Base-by-base conservation (phyloP, 2,797 vertebrate genomes). In the Trachops cirrhosus region DNA sequence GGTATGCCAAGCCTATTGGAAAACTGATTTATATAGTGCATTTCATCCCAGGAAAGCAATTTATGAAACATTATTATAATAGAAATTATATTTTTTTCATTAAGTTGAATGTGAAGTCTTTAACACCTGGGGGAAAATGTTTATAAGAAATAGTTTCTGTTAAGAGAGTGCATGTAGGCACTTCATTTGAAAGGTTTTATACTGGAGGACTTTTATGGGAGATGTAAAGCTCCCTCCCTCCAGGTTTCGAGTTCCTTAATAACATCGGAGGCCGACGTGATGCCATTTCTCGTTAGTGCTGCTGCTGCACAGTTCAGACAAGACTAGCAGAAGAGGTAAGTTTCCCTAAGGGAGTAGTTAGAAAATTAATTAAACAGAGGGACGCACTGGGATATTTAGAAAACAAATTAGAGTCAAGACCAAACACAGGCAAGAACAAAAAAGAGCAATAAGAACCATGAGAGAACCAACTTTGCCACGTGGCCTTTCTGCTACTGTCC, bases 331-430 rank as follows among this genome's bases (percentile, higher is more conserved):
- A 93, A 96, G 90, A 96, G 87, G 67, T 74, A 93, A 95, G 48
- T 78, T 89, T 93, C 62, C 92, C 86, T 85, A 22, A 88, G 92
- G 85, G 95, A 91, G 87, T 22, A 26, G 77, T 86, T 95, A 67
- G 6, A 92, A 93, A 29, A 62, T 97, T 95, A 92, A 96, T 96
- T 91, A 97, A 97, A 91, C 8, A 37, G 54, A 97, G 91, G 19
- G 64, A 95, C 68, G 50, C 85, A 83, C 2, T 82, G 92, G 57
- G 82, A 86, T 97, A 97, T 93, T 94, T 52, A 90, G 64, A 96
- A 92, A 97, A 97, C 16, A 37, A 74, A 95, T 87, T 67, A 78
- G 96, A 92, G 7, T 88, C 79, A 82, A 89, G 70, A 88, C 15
- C 41, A 95, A 94, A 95, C 48, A 91, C 39, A 79, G 44, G 50